Percentiles rank a stretch among this genome's conserved stretches.
These are phyloP conservation scores for Lanius collurio DNA, from an alignment of 2,113 vertebrate genomes.

Conservation along the genomic window DNA sequence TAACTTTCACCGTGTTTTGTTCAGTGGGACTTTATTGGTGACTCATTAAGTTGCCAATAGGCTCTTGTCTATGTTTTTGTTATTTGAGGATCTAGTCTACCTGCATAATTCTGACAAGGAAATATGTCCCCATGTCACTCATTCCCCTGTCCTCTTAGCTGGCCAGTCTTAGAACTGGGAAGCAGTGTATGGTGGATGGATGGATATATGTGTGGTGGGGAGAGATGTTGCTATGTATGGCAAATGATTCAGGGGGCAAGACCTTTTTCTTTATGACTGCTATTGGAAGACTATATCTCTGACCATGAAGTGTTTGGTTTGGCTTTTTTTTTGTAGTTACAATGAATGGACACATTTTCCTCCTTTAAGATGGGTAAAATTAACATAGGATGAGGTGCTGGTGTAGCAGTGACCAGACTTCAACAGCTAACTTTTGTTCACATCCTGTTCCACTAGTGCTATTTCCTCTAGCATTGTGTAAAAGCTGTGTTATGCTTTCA, in stretches of 20 bases:
- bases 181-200: background rate
- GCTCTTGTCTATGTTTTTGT: background rate
- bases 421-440: background rate
- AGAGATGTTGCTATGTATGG: background rate
- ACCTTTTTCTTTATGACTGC: background rate
- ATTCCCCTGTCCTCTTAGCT: background rate
- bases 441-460: background rate
- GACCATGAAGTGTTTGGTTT: background rate
- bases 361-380: background rate
- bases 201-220: background rate
- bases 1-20: background rate
- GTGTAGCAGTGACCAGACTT: background rate
- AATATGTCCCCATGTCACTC: background rate
- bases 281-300: background rate
- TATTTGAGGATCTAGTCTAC: background rate
- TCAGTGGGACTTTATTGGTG: background rate
- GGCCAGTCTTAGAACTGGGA: background rate
- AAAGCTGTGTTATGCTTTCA: background rate
- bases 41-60: background rate
- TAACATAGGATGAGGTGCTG: background rate
- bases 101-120: background rate
- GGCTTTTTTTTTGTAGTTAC: background rate
- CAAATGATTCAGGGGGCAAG: background rate
- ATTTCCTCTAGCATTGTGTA: background rate
- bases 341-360: background rate